Base-by-base conservation (phyloP, 1,140 invertebrate species). In the Lethocerus indicus region DNA sequence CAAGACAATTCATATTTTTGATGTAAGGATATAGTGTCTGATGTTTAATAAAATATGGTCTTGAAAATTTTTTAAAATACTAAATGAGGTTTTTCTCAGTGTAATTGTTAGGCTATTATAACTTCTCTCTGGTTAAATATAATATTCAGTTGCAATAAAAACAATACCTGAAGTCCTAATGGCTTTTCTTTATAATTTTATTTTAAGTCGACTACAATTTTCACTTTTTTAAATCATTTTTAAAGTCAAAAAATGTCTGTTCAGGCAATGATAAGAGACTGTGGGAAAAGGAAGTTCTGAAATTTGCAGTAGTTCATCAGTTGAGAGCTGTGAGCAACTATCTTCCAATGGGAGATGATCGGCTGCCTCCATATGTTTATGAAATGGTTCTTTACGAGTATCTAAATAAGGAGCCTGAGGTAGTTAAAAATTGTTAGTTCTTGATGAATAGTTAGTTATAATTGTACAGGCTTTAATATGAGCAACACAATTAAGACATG, bases 371-470 rank as follows among this genome's bases (percentile, higher is more conserved):
- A 0, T 75, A 87, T 32, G 82, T 93, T 51, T 98, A 98, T 67
- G 93, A 98, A 68, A 84, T 91, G 74, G 87, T 98, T 27, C 69
- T 98, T 2, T 88, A 85, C 58, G 91, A 97, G 62, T 96, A 88
- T 64, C 66, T 98, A 1, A 83, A 90, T 63, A 75, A 80, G 39
- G 87, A 96, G 67, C 74, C 80, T 24, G 67, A 78, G 56, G 73
- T 78, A 52, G 48, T 24, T 14, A 6, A 18, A 9, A 20, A 50
- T 24, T 25, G 21, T 9, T 24, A 18, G 7, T 40, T 40, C 9
- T 32, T 12, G n/a, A 12, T 32, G 9, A 32, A 32, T 32, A 32
- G 9, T 32, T 32, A n/a, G n/a, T 32, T 32, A 32, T 32, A 12
- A 12, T 9, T 32, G 9, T 32, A 9, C 9, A n/a, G 9, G 9